These are phyloP conservation scores for Athetis lepigone DNA, from an alignment of 2,888 invertebrate genomes.

Conservation along the genomic window DNA sequence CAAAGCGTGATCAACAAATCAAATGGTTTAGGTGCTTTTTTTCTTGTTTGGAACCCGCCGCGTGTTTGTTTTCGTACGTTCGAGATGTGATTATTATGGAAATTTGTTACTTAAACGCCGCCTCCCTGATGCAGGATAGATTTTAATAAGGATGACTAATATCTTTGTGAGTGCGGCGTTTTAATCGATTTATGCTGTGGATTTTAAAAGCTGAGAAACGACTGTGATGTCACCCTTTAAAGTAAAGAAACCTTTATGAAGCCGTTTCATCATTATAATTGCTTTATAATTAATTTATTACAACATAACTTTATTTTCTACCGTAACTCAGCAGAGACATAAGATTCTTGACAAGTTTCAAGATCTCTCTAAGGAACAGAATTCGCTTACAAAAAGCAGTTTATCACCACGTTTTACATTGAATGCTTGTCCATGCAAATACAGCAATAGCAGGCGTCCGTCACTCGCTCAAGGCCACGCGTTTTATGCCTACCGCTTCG, in stretches of 20 bases:
- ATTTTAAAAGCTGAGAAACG: conserved; percentile 44
- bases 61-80: conserved; percentile 89
- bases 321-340: conserved; percentile 7
- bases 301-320: conserved; percentile 26
- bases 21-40: conserved; percentile 74
- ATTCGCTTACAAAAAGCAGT: conserved; percentile 50
- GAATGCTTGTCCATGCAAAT: conserved; percentile 56
- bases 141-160: conserved; percentile 77
- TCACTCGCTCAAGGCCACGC: too few relatives aligned
- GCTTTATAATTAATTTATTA: conserved; percentile 48
- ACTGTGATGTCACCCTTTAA: conserved; percentile 35
- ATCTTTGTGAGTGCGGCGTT: conserved; percentile 48
- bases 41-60: conserved; percentile 71
- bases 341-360: conserved; percentile 15
- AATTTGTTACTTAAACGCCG: conserved; percentile 75
- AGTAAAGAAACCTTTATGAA: conserved; percentile 18
- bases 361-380: conserved; percentile 30
- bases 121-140: conserved; percentile 73
- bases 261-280: conserved; percentile 26
- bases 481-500: too few relatives aligned
- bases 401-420: conserved; percentile 48
- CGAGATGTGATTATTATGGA: conserved; percentile 86
- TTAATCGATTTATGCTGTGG: conserved; percentile 40
- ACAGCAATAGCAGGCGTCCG: conserved; percentile 19
- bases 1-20: conserved; percentile 87